Percentiles rank a stretch among this genome's conserved stretches.
Evolutionary conservation across 2,888 invertebrate species (phyloP).

Genomic region (Marasmarcha lunaedactyla): DNA sequence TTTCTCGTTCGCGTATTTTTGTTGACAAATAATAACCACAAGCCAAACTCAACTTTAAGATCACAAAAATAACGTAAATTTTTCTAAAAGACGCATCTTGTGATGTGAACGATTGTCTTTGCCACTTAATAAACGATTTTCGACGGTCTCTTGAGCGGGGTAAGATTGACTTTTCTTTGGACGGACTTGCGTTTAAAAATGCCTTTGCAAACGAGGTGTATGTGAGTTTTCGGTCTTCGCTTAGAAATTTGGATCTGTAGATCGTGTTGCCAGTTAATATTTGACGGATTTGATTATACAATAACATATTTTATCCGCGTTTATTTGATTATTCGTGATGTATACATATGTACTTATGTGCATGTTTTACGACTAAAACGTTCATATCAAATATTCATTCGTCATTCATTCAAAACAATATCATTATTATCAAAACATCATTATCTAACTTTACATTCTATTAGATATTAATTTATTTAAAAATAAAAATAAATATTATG

Average conservation of each 20-base stretch:
- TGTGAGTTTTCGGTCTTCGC: constrained; percentile 35
- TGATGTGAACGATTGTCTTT: constrained; percentile 56
- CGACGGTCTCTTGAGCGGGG: constrained; percentile 4
- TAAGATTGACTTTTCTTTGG: constrained; percentile 21
- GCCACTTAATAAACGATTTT: constrained; percentile 17
- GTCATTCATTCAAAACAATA: too few species aligned
- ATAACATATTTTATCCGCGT: too few species aligned
- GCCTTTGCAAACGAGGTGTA: constrained; percentile 47
- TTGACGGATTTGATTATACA: too few species aligned
- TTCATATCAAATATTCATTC: too few species aligned
- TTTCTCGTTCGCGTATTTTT: constrained; percentile 56
- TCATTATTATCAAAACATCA: too few species aligned
- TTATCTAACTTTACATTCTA: too few species aligned
- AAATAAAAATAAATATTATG: too few species aligned
- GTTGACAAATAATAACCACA: constrained; percentile 33
- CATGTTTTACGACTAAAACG: too few species aligned
- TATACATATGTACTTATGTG: too few species aligned
- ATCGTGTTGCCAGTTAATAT: too few species aligned
- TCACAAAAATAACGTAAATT: constrained; percentile 1
- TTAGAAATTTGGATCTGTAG: constrained; percentile 40
- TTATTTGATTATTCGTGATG: too few species aligned
- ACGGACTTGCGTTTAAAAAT: constrained; percentile 24
- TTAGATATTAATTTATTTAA: too few species aligned
- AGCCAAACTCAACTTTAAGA: constrained; percentile 22
- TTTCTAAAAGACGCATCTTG: constrained; percentile 19